phyloP scores from a whole-genome alignment of 2,113 vertebrate species.

The Alethe diademata region DNA sequence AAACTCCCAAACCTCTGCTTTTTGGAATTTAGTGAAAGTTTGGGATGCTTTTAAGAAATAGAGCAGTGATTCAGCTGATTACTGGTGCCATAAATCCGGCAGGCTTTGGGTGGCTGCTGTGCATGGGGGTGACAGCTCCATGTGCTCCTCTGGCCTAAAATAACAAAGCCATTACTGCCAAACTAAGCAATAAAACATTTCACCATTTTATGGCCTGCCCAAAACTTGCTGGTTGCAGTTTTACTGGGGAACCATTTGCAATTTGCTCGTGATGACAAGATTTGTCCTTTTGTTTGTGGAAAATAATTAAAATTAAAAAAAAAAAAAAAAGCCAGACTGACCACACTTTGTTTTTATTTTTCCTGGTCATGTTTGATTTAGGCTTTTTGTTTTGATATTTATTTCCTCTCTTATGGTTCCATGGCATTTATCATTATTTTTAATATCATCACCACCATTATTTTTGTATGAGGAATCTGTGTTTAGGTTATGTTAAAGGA shows the following conservation, averaged over 20 bases:
- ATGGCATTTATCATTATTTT: not conserved
- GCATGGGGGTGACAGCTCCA: not conserved
- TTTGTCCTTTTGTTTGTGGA: accelerated
- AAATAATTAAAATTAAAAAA: not conserved
- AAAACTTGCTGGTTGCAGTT: not conserved
- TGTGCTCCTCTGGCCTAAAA: not conserved
- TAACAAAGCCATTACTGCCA: not conserved
- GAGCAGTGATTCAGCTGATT: not conserved
- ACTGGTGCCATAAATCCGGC: not conserved
- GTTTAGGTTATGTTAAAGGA: not conserved
- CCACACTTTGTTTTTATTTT: not conserved
- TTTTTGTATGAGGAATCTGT: not conserved
- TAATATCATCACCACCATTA: not conserved
- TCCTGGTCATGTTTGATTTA: accelerated
- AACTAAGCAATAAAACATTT: not conserved
- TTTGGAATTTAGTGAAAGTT: not conserved
- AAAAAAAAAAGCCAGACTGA: not conserved
- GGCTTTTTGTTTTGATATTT: not conserved
- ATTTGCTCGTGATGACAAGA: not conserved
- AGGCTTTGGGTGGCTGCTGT: not conserved
- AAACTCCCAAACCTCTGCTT: not conserved
- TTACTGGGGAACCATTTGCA: not conserved
- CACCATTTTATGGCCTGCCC: not conserved
- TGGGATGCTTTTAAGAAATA: not conserved
- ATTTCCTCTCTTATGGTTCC: not conserved